Base-by-base conservation (phyloP, 2,888 invertebrate genomes). In the Cheilosia variabilis region DNA sequence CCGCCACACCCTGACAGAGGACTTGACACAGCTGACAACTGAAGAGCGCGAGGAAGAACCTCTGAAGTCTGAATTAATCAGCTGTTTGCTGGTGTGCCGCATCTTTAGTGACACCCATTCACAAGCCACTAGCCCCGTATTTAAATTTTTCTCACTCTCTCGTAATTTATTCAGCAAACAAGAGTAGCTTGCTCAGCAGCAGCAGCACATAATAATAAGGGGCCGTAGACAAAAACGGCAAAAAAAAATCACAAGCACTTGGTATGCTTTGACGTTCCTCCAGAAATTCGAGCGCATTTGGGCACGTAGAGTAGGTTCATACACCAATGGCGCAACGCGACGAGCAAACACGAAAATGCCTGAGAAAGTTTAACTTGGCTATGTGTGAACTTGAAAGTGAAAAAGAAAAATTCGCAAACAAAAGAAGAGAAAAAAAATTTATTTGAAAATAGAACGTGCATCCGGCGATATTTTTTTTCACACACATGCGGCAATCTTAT, bases 361-460 rank as follows among this genome's bases (percentile, higher is more conserved):
- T 66, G 79, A 75, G 83, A 84, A 84, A 84, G 83, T 84, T 79
- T 71, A 55, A 47, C 47, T 10, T 13, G 43, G 5, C 24, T 79
- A 31, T 31, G 31, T 31, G 69, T 84, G 83, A 84, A 84, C 83
- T 84, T 84, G 83, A 84, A 79, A 83, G 73, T 63, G 50, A 27
- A 73, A 58, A 71, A 66, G 17, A 75, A 43, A 31, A 77, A 76
- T 69, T 53, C 41, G 3, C 66, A 72, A 53, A 84, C 79, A 84
- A 84, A 79, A 79, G 79, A 22, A 31, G 53, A 62, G 41, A 37
- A 50, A 47, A 53, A 73, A 43, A 69, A 41, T 3, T 3, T 66
- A 24, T 65, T 71, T 58, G 43, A 58, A 82, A 82, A 77, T 77
- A 82, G 82, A 77, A 82, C 82, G 77, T 77, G 77, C 82, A 82